Conservation (phyloP, 2,113 vertebrate genomes). For the Osmerus eperlanus region DNA sequence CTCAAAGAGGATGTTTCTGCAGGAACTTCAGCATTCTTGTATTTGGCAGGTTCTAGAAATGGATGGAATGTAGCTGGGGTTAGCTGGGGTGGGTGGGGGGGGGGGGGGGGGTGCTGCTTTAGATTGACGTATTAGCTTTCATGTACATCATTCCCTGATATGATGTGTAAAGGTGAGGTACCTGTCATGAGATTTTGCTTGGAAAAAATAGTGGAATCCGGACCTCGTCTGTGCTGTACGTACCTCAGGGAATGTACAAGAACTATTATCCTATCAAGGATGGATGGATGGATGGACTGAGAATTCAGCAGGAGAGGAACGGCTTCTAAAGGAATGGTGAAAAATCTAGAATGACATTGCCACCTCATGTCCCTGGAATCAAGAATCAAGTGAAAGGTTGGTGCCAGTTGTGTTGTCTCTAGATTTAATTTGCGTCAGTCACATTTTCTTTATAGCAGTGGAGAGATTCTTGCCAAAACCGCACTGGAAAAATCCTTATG, state of each 20-base stretch:
- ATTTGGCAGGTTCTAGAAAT: slow-evolving; percentile 32
- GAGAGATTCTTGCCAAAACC: slow-evolving; percentile 55
- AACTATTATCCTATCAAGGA: slow-evolving; percentile 55
- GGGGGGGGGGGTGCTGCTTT: too few species aligned
- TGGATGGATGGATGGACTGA: slow-evolving; percentile 29
- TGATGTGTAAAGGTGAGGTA: slow-evolving; percentile 52
- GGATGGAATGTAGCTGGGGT: slow-evolving; percentile 50
- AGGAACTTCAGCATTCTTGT: slow-evolving; percentile 45
- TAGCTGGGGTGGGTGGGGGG: too few species aligned
- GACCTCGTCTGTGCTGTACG: slow-evolving; percentile 48
- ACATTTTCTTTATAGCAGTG: slow-evolving; percentile 53
- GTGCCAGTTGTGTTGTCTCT: slow-evolving; percentile 62
- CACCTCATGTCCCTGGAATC: slow-evolving; percentile 61
- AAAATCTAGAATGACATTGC: slow-evolving; percentile 68
- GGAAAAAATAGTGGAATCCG: slow-evolving; percentile 54
- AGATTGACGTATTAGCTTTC: too few species aligned
- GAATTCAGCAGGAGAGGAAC: slow-evolving; percentile 58
- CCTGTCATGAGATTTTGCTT: slow-evolving; percentile 52
- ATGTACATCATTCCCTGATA: too few species aligned
- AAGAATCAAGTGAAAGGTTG: slow-evolving; percentile 52
- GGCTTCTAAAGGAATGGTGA: slow-evolving; percentile 60
- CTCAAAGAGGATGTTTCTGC: slow-evolving; percentile 26
- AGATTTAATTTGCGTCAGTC: slow-evolving; percentile 70
- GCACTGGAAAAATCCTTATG: slow-evolving; percentile 3
- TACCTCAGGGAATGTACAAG: slow-evolving; percentile 43